Conservation (phyloP, 2,113 vertebrate genomes). For the Mastomys natalensis region DNA sequence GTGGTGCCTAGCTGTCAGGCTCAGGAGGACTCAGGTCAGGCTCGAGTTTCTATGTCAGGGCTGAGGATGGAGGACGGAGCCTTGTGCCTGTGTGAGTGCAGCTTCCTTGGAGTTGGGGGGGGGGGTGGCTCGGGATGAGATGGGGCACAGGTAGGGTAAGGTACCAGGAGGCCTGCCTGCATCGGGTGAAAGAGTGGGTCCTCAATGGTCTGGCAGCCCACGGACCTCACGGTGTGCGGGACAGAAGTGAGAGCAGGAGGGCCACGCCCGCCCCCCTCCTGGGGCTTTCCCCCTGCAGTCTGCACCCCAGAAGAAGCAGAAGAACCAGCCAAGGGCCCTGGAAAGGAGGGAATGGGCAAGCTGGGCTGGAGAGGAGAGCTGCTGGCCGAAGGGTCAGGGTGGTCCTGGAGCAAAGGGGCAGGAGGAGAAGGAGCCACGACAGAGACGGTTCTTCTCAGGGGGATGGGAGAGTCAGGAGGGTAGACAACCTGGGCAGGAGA, state of each 20-base stretch:
- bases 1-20: rapidly evolving
- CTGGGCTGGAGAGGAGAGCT: conserved; percentile 61
- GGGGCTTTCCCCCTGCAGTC: conserved; percentile 72
- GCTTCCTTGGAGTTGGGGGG: not conserved
- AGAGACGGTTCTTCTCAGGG: conserved; percentile 90
- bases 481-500: conserved; percentile 92
- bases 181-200: conserved; percentile 89
- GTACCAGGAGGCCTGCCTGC: conserved; percentile 88
- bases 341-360: conserved; percentile 68
- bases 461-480: conserved; percentile 92
- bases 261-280: conserved; percentile 72
- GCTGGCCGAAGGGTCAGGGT: conserved; percentile 72
- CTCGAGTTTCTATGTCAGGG: not conserved
- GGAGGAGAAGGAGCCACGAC: conserved; percentile 87
- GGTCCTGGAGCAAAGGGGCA: conserved; percentile 74
- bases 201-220: conserved; percentile 96
- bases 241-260: conserved; percentile 60
- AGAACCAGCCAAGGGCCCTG: conserved; percentile 57
- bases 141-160: not conserved
- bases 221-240: conserved; percentile 90
- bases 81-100: not conserved
- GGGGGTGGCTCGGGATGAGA: rapidly evolving
- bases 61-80: conserved; percentile 59
- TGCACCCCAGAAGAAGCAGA: conserved; percentile 74
- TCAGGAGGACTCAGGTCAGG: not conserved